Base-by-base conservation (phyloP, 2,888 invertebrate species). In the Lottia scabra region DNA sequence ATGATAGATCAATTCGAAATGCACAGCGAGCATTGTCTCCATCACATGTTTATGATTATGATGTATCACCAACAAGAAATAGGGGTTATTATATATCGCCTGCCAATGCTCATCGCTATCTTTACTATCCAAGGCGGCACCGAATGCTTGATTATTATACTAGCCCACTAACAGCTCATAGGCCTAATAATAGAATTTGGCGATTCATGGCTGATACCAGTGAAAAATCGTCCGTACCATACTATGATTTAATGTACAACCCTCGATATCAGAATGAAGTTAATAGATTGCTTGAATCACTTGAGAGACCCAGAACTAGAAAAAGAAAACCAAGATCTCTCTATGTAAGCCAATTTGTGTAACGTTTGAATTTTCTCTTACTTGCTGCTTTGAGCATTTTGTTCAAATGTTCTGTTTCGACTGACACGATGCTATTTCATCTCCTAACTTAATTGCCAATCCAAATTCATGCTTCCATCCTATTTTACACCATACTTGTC, bases 361-460 rank as follows among this genome's bases (percentile, higher is more conserved):
- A 19, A 56, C 23, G 23, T 23, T 56, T 23, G 56, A 23, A 23
- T 56, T 56, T 56, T 56, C 56, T 23, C 56, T 56, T 23, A 56
- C 19, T 56, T 56, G 56, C 56, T 56, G 56, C 56, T 56, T 56
- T 56, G 56, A 56, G 56, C 56, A 56, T 56, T 56, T 56, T 19
- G 23, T 56, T 56, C 23, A 19, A 56, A 23, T 56, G 56, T 56
- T 56, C 23, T 56, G 19, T 56, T 56, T 56, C 19, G 23, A 56
- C 56, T 56, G 56, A 56, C 56, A 56, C 19, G 13, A 56, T 56
- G 56, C 19, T 56, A 56, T 23, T 19, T 23, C 56, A 56, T 56
- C 56, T 23, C 23, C 56, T 56, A 56, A 56, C 56, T 56, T 56
- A 56, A 56, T 56, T 56, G 19, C 56, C 56, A 23, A 23, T 56